Base-by-base conservation (phyloP, 2,797 vertebrate species). In the Tympanoctomys barrerae region DNA sequence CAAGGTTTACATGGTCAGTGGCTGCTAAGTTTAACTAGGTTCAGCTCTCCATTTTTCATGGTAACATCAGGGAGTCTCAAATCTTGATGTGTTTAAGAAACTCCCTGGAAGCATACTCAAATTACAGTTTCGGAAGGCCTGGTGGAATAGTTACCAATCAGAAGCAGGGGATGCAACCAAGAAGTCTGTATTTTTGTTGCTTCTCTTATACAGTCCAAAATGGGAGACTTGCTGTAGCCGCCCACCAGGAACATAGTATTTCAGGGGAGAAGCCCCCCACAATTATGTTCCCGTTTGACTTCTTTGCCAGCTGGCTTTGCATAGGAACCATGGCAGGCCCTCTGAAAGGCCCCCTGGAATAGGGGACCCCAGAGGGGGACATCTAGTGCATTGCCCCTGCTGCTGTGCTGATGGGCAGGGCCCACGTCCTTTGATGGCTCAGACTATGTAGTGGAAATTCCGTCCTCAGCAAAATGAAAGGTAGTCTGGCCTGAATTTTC, bases 141-240 rank as follows among this genome's bases (percentile, higher is more conserved):
- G 87, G 26, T 82, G 21, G n/a, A 89, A 49, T 96, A 39, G 52
- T 77, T 64, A 16, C 22, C 18, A 95, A 80, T 83, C 9, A 82
- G 78, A 87, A 96, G 66, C 82, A 68, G 75, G 88, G 61, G 33
- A 39, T 85, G 54, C 19, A 94, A 3, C 26, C 12, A 82, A 52
- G 16, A 57, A 78, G 52, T 79, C 26, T 82, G 6, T 95, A 9
- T 78, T 88, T 94, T 91, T 68, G 39, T 86, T 83, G n/a, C 93
- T 93, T 88, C 13, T 52, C 75, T 4, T 31, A 4, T 78, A n/a
- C 18, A 66, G 14, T 79, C 16, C 75, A 70, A n/a, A 46, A 59
- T 70, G 24, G 62, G 91, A 87, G 77, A 36, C 84, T 11, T 16
- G n/a, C 11, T 28, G n/a, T 31, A 46, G 13, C 2, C 26, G 7